phyloP scores from a whole-genome alignment of 2,888 invertebrate genomes.

The Protonemura montana region DNA sequence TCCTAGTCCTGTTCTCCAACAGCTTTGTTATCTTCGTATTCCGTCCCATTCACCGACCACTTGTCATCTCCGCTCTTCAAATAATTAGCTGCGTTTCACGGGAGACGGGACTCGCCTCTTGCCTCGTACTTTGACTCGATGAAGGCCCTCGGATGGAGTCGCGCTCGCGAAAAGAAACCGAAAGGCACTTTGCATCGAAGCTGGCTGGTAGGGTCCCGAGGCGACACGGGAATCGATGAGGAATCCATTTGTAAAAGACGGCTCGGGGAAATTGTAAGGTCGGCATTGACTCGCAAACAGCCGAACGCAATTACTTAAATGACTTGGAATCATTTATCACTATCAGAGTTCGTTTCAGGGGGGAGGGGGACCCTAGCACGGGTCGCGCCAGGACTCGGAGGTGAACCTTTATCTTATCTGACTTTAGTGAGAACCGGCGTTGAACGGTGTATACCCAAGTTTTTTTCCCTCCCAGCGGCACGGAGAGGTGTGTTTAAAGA shows the following conservation, averaged over 20 bases:
- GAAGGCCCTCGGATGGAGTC: background rate
- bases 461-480: background rate
- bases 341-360: background rate
- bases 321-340: conserved; percentile 7
- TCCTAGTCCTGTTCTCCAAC: background rate
- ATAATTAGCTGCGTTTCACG: background rate
- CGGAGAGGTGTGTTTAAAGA: background rate
- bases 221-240: background rate
- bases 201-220: background rate
- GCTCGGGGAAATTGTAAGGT: background rate
- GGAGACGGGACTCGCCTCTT: background rate
- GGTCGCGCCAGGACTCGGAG: background rate
- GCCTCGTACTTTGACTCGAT: background rate
- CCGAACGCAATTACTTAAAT: background rate
- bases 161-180: background rate
- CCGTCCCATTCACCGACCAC: background rate
- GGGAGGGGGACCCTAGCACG: background rate
- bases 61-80: background rate
- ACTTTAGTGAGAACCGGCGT: too few species aligned
- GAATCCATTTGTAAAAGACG: conserved; percentile 4
- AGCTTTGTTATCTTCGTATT: background rate
- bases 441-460: background rate
- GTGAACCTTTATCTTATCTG: background rate
- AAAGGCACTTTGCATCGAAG: background rate
- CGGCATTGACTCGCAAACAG: background rate